Conservation (phyloP, 1,140 invertebrate genomes). For the Odontomachus brunneus region DNA sequence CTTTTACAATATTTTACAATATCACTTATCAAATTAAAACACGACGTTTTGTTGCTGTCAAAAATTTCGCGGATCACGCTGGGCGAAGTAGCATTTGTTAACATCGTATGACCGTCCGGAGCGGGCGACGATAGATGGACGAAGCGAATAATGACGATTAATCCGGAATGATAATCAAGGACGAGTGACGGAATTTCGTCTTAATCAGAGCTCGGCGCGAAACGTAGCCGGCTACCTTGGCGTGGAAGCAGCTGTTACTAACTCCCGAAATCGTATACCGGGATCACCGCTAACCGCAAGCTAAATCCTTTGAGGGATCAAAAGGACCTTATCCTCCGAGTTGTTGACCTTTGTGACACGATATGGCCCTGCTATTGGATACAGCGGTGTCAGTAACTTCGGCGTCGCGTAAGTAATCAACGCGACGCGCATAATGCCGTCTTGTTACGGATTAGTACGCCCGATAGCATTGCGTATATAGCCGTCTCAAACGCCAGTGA, state of each 20-base stretch:
- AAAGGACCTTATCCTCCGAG: conserved; percentile 63
- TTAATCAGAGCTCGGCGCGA: conserved; percentile 24
- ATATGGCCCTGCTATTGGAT: conserved; percentile 62
- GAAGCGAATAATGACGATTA: neutral
- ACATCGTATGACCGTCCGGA: neutral
- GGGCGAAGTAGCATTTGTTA: neutral
- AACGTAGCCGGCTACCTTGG: conserved; percentile 18
- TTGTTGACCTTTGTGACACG: conserved; percentile 65
- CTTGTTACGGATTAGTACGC: conserved; percentile 59
- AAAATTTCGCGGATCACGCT: neutral
- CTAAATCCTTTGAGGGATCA: conserved; percentile 64
- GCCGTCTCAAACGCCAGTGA: conserved; percentile 17
- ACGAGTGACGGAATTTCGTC: neutral
- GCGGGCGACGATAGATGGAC: neutral
- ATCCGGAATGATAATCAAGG: neutral
- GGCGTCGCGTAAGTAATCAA: conserved; percentile 71
- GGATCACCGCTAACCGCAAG: conserved; percentile 62
- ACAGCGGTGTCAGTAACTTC: conserved; percentile 65
- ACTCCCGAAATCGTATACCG: conserved; percentile 59
- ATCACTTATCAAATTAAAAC: no score
- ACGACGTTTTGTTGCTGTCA: no score
- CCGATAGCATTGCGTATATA: conserved; percentile 47
- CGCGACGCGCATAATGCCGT: conserved; percentile 63
- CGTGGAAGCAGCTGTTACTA: conserved; percentile 26
- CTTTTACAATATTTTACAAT: no score